Evolutionary conservation across 2,113 vertebrate genomes (phyloP), one percentile per base, ranked within the genome.

Genomic region (Ictalurus furcatus): DNA sequence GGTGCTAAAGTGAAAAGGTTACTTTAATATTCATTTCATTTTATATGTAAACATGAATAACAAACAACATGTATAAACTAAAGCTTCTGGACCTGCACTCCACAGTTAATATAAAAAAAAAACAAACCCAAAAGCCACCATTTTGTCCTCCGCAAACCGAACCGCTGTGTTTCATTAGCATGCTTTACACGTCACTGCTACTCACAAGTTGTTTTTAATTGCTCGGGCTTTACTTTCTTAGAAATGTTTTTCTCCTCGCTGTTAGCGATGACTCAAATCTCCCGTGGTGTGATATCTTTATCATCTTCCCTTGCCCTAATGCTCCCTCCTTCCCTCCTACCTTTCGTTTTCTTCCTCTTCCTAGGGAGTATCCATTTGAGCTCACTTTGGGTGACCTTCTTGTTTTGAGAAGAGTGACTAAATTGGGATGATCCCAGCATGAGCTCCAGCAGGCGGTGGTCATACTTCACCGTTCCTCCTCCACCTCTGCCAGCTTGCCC

Each of bases 401-500:
- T 11, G 71, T 84, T 90, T 86, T 81, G 81, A 84, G 58, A 63
- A 44, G 67, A 83, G 37, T 83, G 87, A 85, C 81, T 84, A 84
- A 90, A 88, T 88, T 79, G 85, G 84, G 61, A 80, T 16, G 69
- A 40, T 91, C 86, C 16, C 85, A 81, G 71, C 69, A 54, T 84
- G 90, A 84, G 78, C 19, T 89, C 67, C 87, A 23, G 88, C 87
- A 85, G 84, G 90, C 69, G 89, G 89, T 65, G 73, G 79, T 90
- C 69, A 54, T 82, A 30, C 28, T 87, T 71, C 37, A 54, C 67
- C 80, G 61, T 76, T 85, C 7, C 85, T 85, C 88, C 86, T 71
- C 63, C 88, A 88, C 82, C 34, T 88, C 92, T 92, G 93, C 92
- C 91, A 93, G 61, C 87, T n/a, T 54, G 61, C 87, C 65, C 79